Evolutionary conservation across 2,113 vertebrate genomes (phyloP).

Genomic region (Hippopotamus amphibius): DNA sequence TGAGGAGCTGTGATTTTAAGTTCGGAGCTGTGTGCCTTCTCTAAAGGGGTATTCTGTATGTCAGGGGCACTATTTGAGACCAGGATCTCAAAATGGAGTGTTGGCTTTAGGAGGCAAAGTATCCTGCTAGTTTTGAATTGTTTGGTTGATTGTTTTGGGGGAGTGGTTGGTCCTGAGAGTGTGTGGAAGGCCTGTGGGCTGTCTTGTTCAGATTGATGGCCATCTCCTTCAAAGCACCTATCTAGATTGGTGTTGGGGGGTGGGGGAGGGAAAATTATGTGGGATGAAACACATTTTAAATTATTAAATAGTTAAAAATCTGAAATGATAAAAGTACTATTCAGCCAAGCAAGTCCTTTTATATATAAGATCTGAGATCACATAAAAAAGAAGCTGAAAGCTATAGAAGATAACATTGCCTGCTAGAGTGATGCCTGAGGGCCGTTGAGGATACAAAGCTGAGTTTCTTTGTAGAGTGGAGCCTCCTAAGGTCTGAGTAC

Average conservation of each 20-base stretch:
- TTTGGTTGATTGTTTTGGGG: neutral
- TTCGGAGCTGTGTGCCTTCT: neutral
- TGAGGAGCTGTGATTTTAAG: neutral
- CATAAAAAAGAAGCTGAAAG: neutral
- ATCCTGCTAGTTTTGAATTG: neutral
- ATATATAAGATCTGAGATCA: conserved; percentile 19
- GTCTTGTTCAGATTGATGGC: neutral
- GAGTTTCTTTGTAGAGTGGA: conserved; percentile 27
- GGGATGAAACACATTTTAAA: conserved; percentile 13
- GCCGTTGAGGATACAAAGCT: neutral
- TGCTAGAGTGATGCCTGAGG: neutral
- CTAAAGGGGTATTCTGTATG: neutral
- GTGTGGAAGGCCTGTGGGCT: neutral
- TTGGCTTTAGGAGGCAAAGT: neutral
- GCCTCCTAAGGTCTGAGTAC: neutral
- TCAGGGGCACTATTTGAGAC: neutral
- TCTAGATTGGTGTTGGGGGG: neutral
- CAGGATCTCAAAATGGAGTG: neutral
- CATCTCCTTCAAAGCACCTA: neutral
- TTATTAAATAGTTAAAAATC: neutral
- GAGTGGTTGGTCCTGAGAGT: neutral
- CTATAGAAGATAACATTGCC: neutral
- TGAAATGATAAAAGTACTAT: neutral
- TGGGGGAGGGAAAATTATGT: neutral
- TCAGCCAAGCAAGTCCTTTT: conserved; percentile 26